Percentiles rank a stretch among this genome's conserved stretches.
Conservation (phyloP, 2,797 vertebrate species). For the Poecilia wingei region DNA sequence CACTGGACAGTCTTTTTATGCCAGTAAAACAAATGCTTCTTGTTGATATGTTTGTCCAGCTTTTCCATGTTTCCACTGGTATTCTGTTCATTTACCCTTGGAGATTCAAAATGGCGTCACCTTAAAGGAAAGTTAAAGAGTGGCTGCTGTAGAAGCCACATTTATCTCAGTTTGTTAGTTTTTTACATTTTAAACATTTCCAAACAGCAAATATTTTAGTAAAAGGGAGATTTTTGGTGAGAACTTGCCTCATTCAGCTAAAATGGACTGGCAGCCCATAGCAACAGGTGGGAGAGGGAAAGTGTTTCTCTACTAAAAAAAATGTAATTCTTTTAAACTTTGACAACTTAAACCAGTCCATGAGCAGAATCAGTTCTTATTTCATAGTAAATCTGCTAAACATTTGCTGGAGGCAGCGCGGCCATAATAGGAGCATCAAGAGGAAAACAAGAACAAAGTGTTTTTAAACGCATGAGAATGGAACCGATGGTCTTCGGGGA, state of each 20-base stretch:
- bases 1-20: background rate
- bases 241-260: background rate
- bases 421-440: background rate
- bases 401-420: background rate
- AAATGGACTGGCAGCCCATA: background rate
- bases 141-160: background rate
- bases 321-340: background rate
- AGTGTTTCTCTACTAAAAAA: background rate
- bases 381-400: background rate
- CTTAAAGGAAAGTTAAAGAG: background rate
- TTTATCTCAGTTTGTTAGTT: background rate
- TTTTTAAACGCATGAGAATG: background rate
- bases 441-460: background rate
- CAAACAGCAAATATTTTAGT: background rate
- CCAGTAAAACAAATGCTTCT: background rate
- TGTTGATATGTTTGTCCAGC: background rate
- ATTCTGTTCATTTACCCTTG: background rate
- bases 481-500: background rate
- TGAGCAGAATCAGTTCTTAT: background rate
- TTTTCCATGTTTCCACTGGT: background rate
- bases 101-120: background rate
- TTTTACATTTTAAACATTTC: background rate
- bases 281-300: background rate
- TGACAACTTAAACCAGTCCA: background rate
- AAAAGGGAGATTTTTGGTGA: background rate